Base-by-base conservation (phyloP, 2,888 invertebrate genomes). In the Scaptodrosophila latifasciaeformis region DNA sequence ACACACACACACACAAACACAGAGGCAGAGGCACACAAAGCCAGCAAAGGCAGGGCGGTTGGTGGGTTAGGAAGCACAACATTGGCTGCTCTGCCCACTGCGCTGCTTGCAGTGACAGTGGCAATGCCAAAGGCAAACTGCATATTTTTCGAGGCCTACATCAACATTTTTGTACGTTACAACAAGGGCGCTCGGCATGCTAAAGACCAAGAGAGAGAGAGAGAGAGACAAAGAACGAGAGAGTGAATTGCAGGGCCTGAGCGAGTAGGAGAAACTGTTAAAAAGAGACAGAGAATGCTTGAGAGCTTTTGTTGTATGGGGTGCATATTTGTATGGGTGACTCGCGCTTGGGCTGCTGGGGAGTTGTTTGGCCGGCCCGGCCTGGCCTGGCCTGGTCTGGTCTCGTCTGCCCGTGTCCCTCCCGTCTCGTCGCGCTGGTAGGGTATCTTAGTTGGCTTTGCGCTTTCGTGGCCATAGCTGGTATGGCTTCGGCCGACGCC, bases 51-150 rank as follows among this genome's bases (percentile, higher is more conserved):
- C 34, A 17, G 30, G 10, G 34, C 15, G 5, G 12, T 12, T 18
- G 18, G 39, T 39, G 17, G 3, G 42, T 2, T 21, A 17, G 3
- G 39, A 39, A 44, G 29, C 12, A 44, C 10, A 30, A 17, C 17
- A 9, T 24, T 39, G 46, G 40, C 19, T 24, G 19, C 27, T 17
- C 29, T 18, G 13, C 15, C 30, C 46, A 18, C 52, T 50, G 72
- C 65, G 67, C 76, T 75, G 69, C 67, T 59, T 65, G 65, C 75
- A 75, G 59, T 80, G 75, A 72, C 75, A 80, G 81, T 76, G 75
- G 81, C 75, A 80, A 74, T 80, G 81, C 75, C 81, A 77, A 76
- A 80, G 77, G 81, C 76, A 78, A 80, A 77, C 76, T 80, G 81
- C 78, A 80, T 78, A 59, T 74, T 63, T 59, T 59, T 70, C 70